phyloP scores from a whole-genome alignment of 2,888 invertebrate genomes.

The Buathra laborator region DNA sequence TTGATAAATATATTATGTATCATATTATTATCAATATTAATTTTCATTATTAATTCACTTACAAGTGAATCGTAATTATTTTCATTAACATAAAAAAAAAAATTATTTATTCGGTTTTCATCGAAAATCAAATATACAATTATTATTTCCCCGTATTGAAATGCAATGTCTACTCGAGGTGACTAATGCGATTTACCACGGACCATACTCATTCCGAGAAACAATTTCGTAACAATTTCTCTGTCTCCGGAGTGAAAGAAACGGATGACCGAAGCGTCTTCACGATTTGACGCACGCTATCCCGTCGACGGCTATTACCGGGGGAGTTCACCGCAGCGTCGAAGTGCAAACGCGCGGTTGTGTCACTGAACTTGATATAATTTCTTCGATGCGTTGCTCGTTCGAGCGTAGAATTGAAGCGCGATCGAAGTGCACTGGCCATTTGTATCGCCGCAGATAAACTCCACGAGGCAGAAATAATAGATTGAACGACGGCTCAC shows the following conservation, averaged over 20 bases:
- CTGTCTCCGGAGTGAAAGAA: not conserved
- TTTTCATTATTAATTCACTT: too few relatives aligned
- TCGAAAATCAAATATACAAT: conserved; percentile 51
- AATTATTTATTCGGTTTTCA: conserved; percentile 41
- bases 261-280: conserved; percentile 22
- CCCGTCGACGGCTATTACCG: conserved; percentile 12
- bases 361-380: conserved; percentile 68
- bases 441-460: conserved; percentile 12
- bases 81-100: too few relatives aligned
- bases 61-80: too few relatives aligned
- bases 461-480: conserved; percentile 16
- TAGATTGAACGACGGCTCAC: conserved; percentile 18
- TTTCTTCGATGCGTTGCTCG: conserved; percentile 46
- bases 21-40: too few relatives aligned
- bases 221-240: conserved; percentile 61
- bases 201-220: conserved; percentile 48
- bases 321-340: not conserved
- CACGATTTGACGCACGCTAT: conserved; percentile 49
- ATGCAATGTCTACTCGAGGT: not conserved
- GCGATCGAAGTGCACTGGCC: conserved; percentile 48
- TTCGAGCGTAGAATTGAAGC: conserved; percentile 50
- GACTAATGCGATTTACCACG: conserved; percentile 16
- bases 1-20: too few relatives aligned
- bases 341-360: conserved; percentile 16
- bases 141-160: conserved; percentile 35